Conservation (phyloP, 2,113 vertebrate species). For the Kryptolebias marmoratus region DNA sequence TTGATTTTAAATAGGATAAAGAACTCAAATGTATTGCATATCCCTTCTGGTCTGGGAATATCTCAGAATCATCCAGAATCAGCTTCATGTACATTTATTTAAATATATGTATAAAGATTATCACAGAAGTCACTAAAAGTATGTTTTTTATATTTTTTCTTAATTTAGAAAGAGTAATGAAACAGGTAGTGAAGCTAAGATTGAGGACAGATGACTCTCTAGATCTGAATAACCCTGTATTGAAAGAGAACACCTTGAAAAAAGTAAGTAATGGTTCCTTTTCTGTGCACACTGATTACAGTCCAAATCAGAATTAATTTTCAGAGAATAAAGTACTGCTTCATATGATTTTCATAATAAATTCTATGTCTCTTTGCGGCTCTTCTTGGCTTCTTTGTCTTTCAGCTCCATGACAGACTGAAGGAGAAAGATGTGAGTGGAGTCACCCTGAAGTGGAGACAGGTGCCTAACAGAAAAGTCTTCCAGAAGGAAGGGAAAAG, state of each 20-base stretch:
- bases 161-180: not conserved
- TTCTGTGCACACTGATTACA: not conserved
- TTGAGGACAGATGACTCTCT: not conserved
- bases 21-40: too few relatives aligned
- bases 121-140: not conserved
- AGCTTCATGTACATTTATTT: not conserved
- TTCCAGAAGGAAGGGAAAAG: constrained; percentile 23
- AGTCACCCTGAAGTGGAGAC: constrained; percentile 22
- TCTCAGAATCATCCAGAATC: too few relatives aligned
- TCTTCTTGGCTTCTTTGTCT: too few relatives aligned
- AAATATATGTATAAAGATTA: not conserved
- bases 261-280: not conserved
- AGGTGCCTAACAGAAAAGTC: constrained; percentile 24
- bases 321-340: too few relatives aligned
- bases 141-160: not conserved
- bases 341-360: too few relatives aligned
- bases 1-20: too few relatives aligned
- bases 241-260: not conserved
- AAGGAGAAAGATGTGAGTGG: not conserved
- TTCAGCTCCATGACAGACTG: not conserved
- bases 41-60: too few relatives aligned
- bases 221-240: not conserved
- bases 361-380: too few relatives aligned
- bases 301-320: not conserved
- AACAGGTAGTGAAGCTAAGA: not conserved